Evolutionary conservation across 2,888 invertebrate genomes (phyloP), one percentile per base, ranked within the genome.

Genomic region (Lepidocyrtoides sp.): DNA sequence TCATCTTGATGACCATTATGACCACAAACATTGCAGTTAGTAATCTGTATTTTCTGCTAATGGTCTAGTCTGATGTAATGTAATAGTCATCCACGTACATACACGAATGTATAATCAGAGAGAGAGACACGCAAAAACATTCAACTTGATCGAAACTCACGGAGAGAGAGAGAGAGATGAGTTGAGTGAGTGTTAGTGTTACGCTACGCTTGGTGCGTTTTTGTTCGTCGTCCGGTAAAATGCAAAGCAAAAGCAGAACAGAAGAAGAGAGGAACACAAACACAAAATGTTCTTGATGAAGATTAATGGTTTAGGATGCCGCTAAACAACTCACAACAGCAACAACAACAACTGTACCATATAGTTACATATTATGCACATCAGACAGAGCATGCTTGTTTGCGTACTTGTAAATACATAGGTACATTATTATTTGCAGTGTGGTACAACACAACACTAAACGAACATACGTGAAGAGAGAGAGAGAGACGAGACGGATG

Each of bases 251-350:
- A 44, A 48, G 23, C 14, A 48, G 44, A 75, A 26, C 23, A 75
- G 12, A 63, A n/a, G 48, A 77, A 7, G 81, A 44, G 32, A 60
- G 17, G 51, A 82, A 82, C 82, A 82, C 81, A 92, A 82, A 89
- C 82, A 89, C 81, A 92, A 92, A 92, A 90, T 89, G 92, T 72
- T 84, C 82, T 84, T 93, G 93, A 93, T 93, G 93, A 93, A 93
- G 93, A 93, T 93, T 93, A 93, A 93, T 93, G 93, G 92, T 92
- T 88, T 63, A 72, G 60, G 63, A 87, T 77, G 66, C 87, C 87
- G 66, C 87, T 87, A 79, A 87, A 77, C 87, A 79, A 79, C 66
- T 63, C 5, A 32, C 69, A 14, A 41, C 87, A 63, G 36, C 12
- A 29, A 26, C n/a, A 48, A 75, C 10, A 29, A 32, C 72, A 72